Evolutionary conservation across 2,888 invertebrate genomes (phyloP), one percentile per base, ranked within the genome.

Genomic region (Penaeus monodon): DNA sequence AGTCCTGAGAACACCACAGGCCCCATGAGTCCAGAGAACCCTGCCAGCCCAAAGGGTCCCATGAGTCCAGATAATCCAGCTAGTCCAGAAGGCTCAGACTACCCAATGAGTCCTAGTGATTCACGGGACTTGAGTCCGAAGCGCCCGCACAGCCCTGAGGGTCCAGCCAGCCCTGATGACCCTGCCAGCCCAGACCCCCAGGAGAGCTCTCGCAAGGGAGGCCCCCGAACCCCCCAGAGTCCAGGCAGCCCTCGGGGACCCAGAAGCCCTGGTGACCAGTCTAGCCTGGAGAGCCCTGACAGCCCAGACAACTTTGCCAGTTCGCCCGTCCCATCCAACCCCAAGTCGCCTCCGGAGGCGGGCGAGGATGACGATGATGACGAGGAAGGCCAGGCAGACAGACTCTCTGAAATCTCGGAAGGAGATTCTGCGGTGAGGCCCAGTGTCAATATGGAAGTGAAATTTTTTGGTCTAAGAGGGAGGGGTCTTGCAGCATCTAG

Each of bases 401-500:
- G 79, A 24, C 83, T 87, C 17, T 87, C 86, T 0, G 86, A 87
- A 65, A 87, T 87, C 64, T 87, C 86, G 24, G 86, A 87, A 64
- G 86, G 83, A 17, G 86, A 87, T 74, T 87, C 86, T 8, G 73
- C 86, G 63, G 86, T 87, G 22, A 73, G 86, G 57, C 57, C 17
- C 57, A 57, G 3, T 20, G 57, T 57, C 17, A 57, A 1, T 44
- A 44, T 44, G 44, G 10, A 44, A 44, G 17, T 17, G 57, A 57
- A 57, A 57, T 12, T 2, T 57, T 20, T 57, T 2, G 14, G 17
- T 57, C 10, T 57, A 17, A 4, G 57, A 1, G 57, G 57, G 57
- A 57, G 17, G 57, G 57, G 57, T 20, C 10, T 14, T 3, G 3
- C 17, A 17, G 57, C 57, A 57, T 57, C 17, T 57, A 57, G 57